phyloP scores from a whole-genome alignment of 2,113 vertebrate genomes.

The Notothenia coriiceps region DNA sequence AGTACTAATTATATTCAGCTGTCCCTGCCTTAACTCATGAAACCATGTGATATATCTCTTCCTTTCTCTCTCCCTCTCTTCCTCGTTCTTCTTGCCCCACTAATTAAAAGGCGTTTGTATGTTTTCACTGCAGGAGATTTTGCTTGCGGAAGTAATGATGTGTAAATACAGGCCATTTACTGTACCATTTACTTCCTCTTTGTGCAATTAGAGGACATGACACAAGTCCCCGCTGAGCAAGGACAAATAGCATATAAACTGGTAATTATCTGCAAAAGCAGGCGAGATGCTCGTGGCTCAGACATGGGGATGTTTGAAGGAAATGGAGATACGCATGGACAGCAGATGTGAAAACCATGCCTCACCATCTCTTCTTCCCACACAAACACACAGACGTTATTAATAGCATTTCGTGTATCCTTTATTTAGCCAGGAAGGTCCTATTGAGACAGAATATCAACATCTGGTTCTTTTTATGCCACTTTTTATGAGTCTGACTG shows the following conservation, averaged over 20 bases:
- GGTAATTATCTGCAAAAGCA: slow-evolving; percentile 54
- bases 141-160: slow-evolving; percentile 64
- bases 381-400: neutral
- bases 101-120: slow-evolving; percentile 61
- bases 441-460: too few relatives aligned
- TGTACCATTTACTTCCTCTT: slow-evolving; percentile 63
- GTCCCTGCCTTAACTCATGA: neutral
- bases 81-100: slow-evolving; percentile 13
- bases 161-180: slow-evolving; percentile 66
- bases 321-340: slow-evolving; percentile 1
- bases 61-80: neutral
- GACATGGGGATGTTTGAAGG: slow-evolving; percentile 30
- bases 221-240: slow-evolving; percentile 62
- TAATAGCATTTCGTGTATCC: neutral
- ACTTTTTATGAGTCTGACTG: too few relatives aligned
- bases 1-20: neutral
- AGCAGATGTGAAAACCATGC: slow-evolving; percentile 17
- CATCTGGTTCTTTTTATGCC: too few relatives aligned
- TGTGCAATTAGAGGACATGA: slow-evolving; percentile 67
- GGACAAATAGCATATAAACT: slow-evolving; percentile 55
- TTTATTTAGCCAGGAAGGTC: neutral
- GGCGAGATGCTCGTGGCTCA: slow-evolving; percentile 29
- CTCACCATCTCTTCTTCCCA: too few relatives aligned
- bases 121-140: slow-evolving; percentile 60
- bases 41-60: neutral